phyloP scores from a whole-genome alignment of 2,797 vertebrate genomes.

The Pteronotus mesoamericanus region DNA sequence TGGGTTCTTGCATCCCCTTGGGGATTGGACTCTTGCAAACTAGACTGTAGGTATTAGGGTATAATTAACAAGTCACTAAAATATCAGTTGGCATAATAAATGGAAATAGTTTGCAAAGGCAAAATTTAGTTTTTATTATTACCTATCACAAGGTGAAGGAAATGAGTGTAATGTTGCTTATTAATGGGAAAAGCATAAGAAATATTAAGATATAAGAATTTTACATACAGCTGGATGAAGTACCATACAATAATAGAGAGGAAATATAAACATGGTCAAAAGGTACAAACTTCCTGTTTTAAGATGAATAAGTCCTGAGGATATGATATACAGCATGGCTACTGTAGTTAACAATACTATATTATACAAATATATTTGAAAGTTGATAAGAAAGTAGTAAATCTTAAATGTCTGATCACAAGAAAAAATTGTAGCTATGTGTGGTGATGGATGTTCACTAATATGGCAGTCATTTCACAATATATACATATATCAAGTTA shows the following conservation, averaged over 20 bases:
- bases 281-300: not conserved
- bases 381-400: not conserved
- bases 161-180: not conserved
- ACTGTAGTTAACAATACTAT: not conserved
- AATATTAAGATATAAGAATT: not conserved
- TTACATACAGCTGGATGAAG: not conserved
- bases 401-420: not conserved
- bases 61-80: not conserved
- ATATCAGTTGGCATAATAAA: not conserved
- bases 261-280: not conserved
- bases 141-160: not conserved
- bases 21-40: not conserved
- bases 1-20: not conserved
- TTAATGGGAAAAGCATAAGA: not conserved
- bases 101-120: not conserved
- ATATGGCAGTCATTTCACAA: not conserved
- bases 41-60: not conserved
- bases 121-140: not conserved
- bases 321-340: not conserved
- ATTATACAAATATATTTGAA: not conserved
- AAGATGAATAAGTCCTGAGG: not conserved
- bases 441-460: not conserved
- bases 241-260: not conserved
- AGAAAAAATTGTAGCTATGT: not conserved
- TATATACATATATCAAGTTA: not conserved